Conservation (phyloP, 1,140 invertebrate genomes). For the Chironomus striatipennis region DNA sequence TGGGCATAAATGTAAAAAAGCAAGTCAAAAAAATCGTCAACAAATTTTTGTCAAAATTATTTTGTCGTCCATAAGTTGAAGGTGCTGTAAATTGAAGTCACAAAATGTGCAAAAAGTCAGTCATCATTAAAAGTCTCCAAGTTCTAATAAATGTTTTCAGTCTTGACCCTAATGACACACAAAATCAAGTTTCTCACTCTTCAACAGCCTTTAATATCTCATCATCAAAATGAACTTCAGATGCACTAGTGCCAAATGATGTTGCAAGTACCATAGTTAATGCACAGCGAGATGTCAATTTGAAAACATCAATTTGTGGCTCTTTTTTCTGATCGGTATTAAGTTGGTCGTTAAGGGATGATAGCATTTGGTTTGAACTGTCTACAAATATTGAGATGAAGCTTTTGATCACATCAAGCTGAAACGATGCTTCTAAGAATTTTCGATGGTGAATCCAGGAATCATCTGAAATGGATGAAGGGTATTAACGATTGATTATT, state of each 20-base stretch:
- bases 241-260: background rate
- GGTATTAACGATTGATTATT: too few species aligned
- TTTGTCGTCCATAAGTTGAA: too few species aligned
- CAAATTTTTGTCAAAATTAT: too few species aligned
- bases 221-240: constrained; percentile 18
- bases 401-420: background rate
- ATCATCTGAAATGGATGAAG: background rate
- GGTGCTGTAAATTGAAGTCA: too few species aligned
- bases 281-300: background rate
- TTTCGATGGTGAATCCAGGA: background rate
- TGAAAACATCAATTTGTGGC: background rate
- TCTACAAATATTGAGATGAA: background rate
- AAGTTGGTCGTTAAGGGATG: background rate
- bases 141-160: too few species aligned
- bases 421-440: background rate
- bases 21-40: too few species aligned
- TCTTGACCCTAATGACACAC: too few species aligned
- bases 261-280: constrained; percentile 8
- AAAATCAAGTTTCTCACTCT: background rate
- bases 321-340: background rate
- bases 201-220: constrained; percentile 18
- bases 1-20: background rate
- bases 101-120: too few species aligned
- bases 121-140: too few species aligned
- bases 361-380: background rate